Base-by-base conservation (phyloP, 2,888 invertebrate genomes). In the Agrotis segetum region DNA sequence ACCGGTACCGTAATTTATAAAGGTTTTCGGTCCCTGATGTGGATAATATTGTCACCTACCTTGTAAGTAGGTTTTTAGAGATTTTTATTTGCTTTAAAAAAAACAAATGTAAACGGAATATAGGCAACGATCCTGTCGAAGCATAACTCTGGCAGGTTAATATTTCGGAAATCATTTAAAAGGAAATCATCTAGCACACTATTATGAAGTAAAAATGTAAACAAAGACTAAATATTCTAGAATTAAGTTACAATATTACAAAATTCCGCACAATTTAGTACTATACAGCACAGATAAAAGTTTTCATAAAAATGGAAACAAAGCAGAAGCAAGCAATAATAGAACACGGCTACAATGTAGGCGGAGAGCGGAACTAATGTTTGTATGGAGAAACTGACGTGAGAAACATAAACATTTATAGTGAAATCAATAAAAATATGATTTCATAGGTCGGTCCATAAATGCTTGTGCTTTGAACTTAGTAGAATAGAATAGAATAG, bases 261-360 rank as follows among this genome's bases (percentile, higher is more conserved):
- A 73, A 52, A 49, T 67, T 29, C 16, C 24, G 24, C 46, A 60
- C 19, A n/a, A 49, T 40, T 21, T 46, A 71, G 46, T 16, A 50
- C 34, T 64, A 21, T 61, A 53, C 29, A 29, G 58, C 17, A 47
- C 14, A 49, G 24, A 61, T 4, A 61, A 59, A 67, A 50, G 19
- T 59, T 77, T 61, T 34, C 60, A 40, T 19, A 16, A 3, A 52
- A 40, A 40, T 65, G 44, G 29, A 78, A 58, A 53, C n/a, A 55
- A 63, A 47, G 50, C 17, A 24, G 13, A 47, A 14, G n/a, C 49
- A 19, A 34, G 24, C 14, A 52, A 46, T 17, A 47, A n/a, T 50
- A 50, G 52, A 47, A 24, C 19, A 24, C n/a, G 52, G 55, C 3
- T 17, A 55, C 19, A 29, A 14, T 24, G 47, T 19, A 11, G 13